Percentiles rank a stretch among this genome's conserved stretches.
Conservation (phyloP, 2,888 invertebrate genomes). For the Blera fallax region DNA sequence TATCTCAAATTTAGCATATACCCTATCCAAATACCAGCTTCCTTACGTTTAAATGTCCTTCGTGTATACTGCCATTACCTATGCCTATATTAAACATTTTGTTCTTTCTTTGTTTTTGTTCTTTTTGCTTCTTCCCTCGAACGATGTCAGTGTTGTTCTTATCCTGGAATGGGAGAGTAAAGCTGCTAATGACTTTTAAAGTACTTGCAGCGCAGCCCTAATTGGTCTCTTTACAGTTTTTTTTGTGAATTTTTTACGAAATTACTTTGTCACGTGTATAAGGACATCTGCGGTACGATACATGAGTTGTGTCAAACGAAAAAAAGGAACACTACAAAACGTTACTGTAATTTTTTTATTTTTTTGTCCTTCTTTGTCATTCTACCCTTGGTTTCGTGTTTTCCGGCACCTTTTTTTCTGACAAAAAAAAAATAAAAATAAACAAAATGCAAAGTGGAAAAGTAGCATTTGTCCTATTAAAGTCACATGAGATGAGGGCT, state of each 20-base stretch:
- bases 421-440: conserved; percentile 20
- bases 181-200: conserved; percentile 80
- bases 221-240: conserved; percentile 64
- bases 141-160: conserved; percentile 32
- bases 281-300: conserved; percentile 58
- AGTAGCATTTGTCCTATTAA: conserved; percentile 62
- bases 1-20: conserved; percentile 41
- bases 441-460: conserved; percentile 63
- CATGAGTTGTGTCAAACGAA: conserved; percentile 33
- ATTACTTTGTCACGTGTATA: conserved; percentile 67
- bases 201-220: conserved; percentile 71
- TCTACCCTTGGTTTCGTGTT: conserved; percentile 53
- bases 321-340: conserved; percentile 4
- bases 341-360: conserved; percentile 48
- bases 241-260: conserved; percentile 56
- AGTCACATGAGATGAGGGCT: conserved; percentile 28
- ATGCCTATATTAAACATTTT: conserved; percentile 57
- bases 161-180: conserved; percentile 70
- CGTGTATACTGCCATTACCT: conserved; percentile 35
- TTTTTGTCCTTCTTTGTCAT: conserved; percentile 32
- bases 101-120: background rate
- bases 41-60: conserved; percentile 49
- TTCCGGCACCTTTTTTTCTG: conserved; percentile 47
- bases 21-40: conserved; percentile 38
- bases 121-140: conserved; percentile 4